Conservation (phyloP, 2,797 vertebrate genomes). For the Tokudaia tokunoshimensis region DNA sequence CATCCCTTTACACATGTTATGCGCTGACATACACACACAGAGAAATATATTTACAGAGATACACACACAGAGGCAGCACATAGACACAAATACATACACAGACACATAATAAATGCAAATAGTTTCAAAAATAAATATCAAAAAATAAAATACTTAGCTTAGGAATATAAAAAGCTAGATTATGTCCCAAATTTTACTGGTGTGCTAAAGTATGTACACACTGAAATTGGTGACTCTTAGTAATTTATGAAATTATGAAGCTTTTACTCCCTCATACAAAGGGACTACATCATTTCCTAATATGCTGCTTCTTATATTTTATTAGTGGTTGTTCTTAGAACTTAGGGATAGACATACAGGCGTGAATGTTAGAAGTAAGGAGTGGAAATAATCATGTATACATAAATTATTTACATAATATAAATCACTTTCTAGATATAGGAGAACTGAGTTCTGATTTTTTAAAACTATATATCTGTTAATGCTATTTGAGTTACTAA, state of each 20-base stretch:
- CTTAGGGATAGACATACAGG: background rate
- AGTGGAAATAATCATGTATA: background rate
- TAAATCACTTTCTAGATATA: background rate
- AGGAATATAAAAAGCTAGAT: background rate
- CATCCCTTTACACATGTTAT: background rate
- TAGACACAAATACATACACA: background rate
- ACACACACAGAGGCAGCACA: background rate
- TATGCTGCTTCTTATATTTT: background rate
- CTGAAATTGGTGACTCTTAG: background rate
- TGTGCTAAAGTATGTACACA: background rate
- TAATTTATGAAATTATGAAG: background rate
- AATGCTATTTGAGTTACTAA: background rate
- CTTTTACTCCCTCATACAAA: conserved; percentile 20
- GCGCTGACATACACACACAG: background rate
- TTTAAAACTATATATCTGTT: background rate
- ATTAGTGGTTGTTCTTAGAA: background rate
- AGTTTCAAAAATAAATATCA: background rate
- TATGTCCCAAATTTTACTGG: background rate
- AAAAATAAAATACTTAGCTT: background rate
- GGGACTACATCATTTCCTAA: background rate
- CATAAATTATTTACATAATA: background rate
- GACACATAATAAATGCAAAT: background rate
- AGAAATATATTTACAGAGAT: background rate
- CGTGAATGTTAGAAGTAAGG: background rate
- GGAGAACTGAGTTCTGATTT: background rate